phyloP scores from a whole-genome alignment of 2,888 invertebrate genomes.

The Drosophila mulleri region DNA sequence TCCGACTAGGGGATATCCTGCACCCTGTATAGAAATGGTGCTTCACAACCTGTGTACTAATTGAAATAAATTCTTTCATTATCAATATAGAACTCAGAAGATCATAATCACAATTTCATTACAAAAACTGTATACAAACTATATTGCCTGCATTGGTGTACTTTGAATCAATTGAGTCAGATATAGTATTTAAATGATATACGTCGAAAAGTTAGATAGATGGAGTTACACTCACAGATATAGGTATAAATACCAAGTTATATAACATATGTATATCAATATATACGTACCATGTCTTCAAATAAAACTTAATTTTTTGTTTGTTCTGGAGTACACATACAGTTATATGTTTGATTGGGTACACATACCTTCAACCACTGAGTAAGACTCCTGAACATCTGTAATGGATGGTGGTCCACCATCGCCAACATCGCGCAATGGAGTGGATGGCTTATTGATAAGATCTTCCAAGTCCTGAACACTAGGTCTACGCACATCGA shows the following conservation, averaged over 20 bases:
- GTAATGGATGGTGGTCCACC: constrained; percentile 95
- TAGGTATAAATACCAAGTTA: neutral
- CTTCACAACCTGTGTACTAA: neutral
- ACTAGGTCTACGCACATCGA: constrained; percentile 95
- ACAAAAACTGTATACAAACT: neutral
- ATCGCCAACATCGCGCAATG: constrained; percentile 91
- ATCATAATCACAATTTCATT: neutral
- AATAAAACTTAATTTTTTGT: neutral
- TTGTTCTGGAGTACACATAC: constrained; percentile 5
- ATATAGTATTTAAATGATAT: too few relatives aligned
- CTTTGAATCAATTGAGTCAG: too few relatives aligned
- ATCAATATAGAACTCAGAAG: neutral
- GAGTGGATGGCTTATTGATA: constrained; percentile 96
- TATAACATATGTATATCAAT: neutral
- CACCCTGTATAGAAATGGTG: neutral
- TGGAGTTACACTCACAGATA: neutral
- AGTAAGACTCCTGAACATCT: constrained; percentile 97
- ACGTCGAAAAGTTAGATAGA: too few relatives aligned
- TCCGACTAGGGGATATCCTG: neutral
- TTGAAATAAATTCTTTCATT: neutral
- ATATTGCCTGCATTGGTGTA: too few relatives aligned
- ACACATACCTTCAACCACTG: constrained; percentile 95
- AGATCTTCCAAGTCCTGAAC: constrained; percentile 95
- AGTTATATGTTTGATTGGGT: constrained; percentile 11
- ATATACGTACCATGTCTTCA: neutral